These are phyloP conservation scores for Drosophila orena DNA, from an alignment of 1,140 invertebrate species.

Conservation along the genomic window DNA sequence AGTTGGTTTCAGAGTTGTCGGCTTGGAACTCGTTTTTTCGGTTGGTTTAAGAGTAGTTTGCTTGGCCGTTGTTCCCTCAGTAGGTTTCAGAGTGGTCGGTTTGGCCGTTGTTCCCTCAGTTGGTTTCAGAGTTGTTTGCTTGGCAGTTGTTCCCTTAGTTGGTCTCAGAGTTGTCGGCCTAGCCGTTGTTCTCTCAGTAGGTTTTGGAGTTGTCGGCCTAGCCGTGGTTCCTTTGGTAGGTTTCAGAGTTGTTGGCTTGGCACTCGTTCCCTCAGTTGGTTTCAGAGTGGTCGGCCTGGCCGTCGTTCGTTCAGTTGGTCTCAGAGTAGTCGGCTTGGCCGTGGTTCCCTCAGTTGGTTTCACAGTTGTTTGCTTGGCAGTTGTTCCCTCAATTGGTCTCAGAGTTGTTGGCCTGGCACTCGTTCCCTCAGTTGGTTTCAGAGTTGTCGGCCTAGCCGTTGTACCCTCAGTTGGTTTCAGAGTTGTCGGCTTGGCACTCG, in stretches of 20 bases:
- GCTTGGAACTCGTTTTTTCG: neutral
- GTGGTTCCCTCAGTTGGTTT: neutral
- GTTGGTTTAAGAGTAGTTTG: neutral
- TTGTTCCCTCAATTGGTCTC: neutral
- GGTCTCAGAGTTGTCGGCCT: too few species aligned
- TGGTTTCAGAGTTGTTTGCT: too few species aligned
- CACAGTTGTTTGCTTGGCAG: neutral
- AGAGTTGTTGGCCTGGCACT: neutral
- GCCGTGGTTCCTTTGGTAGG: too few species aligned
- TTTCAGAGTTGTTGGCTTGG: too few species aligned
- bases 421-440: too few species aligned
- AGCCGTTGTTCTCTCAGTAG: too few species aligned
- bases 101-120: too few species aligned
- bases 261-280: too few species aligned
- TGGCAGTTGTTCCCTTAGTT: too few species aligned
- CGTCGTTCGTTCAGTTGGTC: neutral
- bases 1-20: neutral
- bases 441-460: neutral
- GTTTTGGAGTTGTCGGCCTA: too few species aligned
- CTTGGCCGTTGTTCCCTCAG: too few species aligned
- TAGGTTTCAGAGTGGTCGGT: too few species aligned
- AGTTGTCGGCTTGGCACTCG: neutral
- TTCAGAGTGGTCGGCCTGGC: neutral
- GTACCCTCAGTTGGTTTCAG: constrained; percentile 2
- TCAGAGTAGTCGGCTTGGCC: neutral